Base-by-base conservation (phyloP, 1,140 invertebrate species). In the Drosophila truncata region DNA sequence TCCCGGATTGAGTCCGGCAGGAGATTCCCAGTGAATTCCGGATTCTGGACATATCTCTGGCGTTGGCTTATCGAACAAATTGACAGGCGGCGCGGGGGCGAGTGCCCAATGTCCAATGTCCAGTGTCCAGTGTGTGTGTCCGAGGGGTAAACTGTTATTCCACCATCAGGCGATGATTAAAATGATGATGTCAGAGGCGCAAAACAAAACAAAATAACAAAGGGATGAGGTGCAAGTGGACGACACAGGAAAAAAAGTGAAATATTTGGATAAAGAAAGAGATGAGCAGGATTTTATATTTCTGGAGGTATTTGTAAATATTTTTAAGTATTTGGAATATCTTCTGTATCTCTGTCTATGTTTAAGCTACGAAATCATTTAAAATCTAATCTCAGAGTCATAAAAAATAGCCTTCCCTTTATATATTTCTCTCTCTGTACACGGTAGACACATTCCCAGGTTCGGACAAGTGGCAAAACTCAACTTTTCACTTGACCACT, bases 401-500 rank as follows among this genome's bases (percentile, higher is more conserved):
- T n/a, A 27, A n/a, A 11, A n/a, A n/a, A 3, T n/a, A n/a, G 14
- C 18, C 11, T 23, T 16, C 23, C 8, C 4, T n/a, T 27, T 25
- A 14, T 5, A 14, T 18, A 11, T 55, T 55, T 55, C 20, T 37
- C 33, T 55, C 33, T 25, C 33, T 55, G 52, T 62, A 54, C 18
- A 33, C 50, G 29, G 35, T 29, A 42, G 11, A 47, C 46, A 47
- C 46, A 63, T 35, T 66, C 33, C 63, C 59, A 35, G 35, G 23
- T 31, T 49, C 37, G 80, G 57, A 84, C 81, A 91, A 90, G 85
- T 90, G 86, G 55, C 55, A 78, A 77, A 81, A 90, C 79, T 90
- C 79, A 90, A 90, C 82, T 90, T 90, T 90, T 77, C 80, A 86
- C 79, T 90, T 90, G 85, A 90, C 85, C 85, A 90, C 79, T 90